These are phyloP conservation scores for Rugalucina vietnamica DNA, from an alignment of 2,888 invertebrate genomes.

Conservation along the genomic window DNA sequence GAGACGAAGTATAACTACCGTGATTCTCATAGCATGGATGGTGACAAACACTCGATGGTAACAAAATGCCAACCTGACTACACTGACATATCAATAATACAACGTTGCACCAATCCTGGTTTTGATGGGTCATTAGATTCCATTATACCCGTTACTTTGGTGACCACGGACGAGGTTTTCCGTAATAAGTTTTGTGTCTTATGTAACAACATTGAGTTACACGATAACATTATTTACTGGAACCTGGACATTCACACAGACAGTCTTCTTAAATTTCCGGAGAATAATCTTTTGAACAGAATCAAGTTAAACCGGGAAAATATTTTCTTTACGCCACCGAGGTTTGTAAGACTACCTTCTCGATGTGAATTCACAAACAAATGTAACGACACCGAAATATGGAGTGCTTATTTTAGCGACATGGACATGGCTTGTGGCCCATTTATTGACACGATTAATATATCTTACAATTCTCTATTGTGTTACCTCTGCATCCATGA, in stretches of 20 bases:
- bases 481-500: too few species aligned
- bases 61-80: background rate
- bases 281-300: background rate
- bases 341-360: too few species aligned
- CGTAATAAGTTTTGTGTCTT: background rate
- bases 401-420: too few species aligned
- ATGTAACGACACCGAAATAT: too few species aligned
- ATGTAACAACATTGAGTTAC: background rate
- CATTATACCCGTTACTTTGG: background rate
- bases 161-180: background rate
- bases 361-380: too few species aligned
- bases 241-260: background rate
- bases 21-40: too few species aligned
- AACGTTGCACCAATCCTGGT: background rate
- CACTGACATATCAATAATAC: background rate
- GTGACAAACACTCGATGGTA: background rate
- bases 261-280: background rate
- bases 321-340: background rate
- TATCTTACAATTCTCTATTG: too few species aligned
- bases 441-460: too few species aligned
- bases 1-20: background rate
- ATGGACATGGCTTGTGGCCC: too few species aligned
- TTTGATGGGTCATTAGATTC: background rate
- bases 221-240: background rate
- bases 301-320: background rate